A percentile compares a stretch with the other conserved stretches of the same genome.
phyloP scores from a whole-genome alignment of 1,140 invertebrate species.

The Drosophila teissieri region DNA sequence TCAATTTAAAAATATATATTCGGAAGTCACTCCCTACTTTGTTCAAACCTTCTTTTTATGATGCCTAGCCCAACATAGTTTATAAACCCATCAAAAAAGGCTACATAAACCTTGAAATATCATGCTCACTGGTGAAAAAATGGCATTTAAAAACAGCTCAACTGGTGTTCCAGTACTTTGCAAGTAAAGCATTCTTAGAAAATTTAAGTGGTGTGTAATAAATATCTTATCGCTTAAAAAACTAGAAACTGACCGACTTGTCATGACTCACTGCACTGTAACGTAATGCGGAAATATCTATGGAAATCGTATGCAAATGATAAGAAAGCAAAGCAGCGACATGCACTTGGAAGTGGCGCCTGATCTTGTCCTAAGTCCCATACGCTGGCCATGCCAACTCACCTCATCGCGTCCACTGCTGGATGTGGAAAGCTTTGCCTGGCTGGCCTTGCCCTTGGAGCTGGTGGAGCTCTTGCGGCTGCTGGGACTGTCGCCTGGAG shows the following conservation, averaged over 20 bases:
- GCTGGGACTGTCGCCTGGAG: slow-evolving; percentile 52
- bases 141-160: too few species aligned
- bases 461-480: slow-evolving; percentile 72
- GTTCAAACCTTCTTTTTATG: neutral
- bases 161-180: too few species aligned
- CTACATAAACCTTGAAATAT: neutral
- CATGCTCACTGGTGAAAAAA: neutral
- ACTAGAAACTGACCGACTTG: too few species aligned
- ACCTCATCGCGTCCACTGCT: slow-evolving; percentile 75
- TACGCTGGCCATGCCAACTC: slow-evolving; percentile 13
- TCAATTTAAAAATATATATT: slow-evolving; percentile 2
- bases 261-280: too few species aligned
- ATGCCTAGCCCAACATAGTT: neutral
- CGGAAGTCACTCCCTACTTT: neutral
- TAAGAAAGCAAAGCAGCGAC: too few species aligned
- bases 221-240: too few species aligned
- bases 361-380: neutral
- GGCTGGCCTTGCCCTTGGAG: slow-evolving; percentile 60
- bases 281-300: too few species aligned
- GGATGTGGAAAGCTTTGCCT: slow-evolving; percentile 68
- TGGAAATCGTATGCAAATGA: too few species aligned
- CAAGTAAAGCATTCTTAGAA: too few species aligned
- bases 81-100: neutral
- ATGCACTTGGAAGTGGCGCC: too few species aligned
- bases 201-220: too few species aligned